A percentile compares a stretch with the other conserved stretches of the same genome.
These are phyloP conservation scores for Cecidostiba fungosa DNA, from an alignment of 2,888 invertebrate genomes.

Conservation along the genomic window DNA sequence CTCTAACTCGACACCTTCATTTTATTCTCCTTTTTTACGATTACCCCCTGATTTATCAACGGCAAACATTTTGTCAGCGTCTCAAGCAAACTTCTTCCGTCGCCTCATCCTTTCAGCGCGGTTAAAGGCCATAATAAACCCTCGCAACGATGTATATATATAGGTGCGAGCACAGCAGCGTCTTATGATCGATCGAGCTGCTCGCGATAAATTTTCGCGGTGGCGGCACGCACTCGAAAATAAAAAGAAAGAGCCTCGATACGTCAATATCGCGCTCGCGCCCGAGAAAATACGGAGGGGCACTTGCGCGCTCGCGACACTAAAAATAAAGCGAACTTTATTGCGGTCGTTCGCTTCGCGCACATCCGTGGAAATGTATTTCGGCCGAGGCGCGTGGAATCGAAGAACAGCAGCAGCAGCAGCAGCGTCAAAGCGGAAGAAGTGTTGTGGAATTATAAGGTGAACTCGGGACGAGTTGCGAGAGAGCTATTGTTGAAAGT, in stretches of 20 bases:
- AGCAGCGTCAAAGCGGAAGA: too few species aligned
- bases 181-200: slow-evolving; percentile 34
- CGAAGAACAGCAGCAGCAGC: slow-evolving; percentile 28
- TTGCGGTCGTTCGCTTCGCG: slow-evolving; percentile 67
- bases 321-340: slow-evolving; percentile 76
- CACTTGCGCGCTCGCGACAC: slow-evolving; percentile 69
- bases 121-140: slow-evolving; percentile 4
- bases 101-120: background rate
- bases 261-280: slow-evolving; percentile 72
- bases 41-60: background rate
- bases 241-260: slow-evolving; percentile 68
- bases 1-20: background rate
- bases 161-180: background rate
- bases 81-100: background rate
- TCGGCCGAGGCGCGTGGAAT: slow-evolving; percentile 49
- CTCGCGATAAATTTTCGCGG: slow-evolving; percentile 53
- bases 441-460: background rate
- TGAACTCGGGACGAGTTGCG: background rate
- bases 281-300: slow-evolving; percentile 65
- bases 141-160: background rate
- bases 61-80: background rate
- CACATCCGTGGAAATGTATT: slow-evolving; percentile 67
- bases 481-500: background rate
- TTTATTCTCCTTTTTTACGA: background rate
- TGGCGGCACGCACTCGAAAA: slow-evolving; percentile 68